Conservation (phyloP, 64 coral and sea anemone genomes). For the Pocillopora verrucosa region DNA sequence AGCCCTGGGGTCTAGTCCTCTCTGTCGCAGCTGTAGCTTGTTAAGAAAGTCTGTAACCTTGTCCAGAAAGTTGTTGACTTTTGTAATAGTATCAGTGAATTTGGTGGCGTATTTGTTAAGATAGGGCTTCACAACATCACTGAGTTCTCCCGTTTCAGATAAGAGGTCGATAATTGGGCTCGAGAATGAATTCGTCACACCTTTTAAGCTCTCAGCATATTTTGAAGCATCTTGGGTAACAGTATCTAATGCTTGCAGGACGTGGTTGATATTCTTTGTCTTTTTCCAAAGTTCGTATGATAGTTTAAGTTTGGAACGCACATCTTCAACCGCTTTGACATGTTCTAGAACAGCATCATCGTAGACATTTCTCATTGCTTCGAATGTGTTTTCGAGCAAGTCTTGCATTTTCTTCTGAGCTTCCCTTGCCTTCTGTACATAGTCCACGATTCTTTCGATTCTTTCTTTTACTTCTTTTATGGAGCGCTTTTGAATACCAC, state of each 20-base stretch:
- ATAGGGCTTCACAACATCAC: slow-evolving; percentile 52
- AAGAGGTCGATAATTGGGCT: slow-evolving; percentile 70
- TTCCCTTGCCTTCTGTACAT: slow-evolving; percentile 68
- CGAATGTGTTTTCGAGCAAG: slow-evolving; percentile 76
- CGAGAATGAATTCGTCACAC: slow-evolving; percentile 43
- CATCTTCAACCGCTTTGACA: slow-evolving; percentile 47
- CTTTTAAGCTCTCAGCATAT: slow-evolving; percentile 64
- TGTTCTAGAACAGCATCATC: slow-evolving; percentile 64
- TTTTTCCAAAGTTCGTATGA: slow-evolving; percentile 78
- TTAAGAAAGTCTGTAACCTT: slow-evolving; percentile 81
- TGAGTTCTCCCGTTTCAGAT: slow-evolving; percentile 62
- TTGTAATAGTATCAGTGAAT: slow-evolving; percentile 46
- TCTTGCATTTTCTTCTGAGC: slow-evolving; percentile 72
- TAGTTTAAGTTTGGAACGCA: slow-evolving; percentile 59
- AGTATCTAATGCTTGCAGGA: slow-evolving; percentile 68
- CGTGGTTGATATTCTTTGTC: slow-evolving; percentile 61
- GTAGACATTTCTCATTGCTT: slow-evolving; percentile 72
- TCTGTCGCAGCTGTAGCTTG: slow-evolving; percentile 84
- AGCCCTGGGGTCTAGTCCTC: slow-evolving; percentile 65
- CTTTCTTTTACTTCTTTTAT: slow-evolving; percentile 19
- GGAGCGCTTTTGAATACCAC: not conserved
- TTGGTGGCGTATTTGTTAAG: slow-evolving; percentile 76
- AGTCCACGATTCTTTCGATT: slow-evolving; percentile 61
- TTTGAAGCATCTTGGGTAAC: slow-evolving; percentile 50
- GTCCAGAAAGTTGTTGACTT: slow-evolving; percentile 80